phyloP scores from a whole-genome alignment of 2,113 vertebrate genomes.

The Dicerorhinus sumatrensis region DNA sequence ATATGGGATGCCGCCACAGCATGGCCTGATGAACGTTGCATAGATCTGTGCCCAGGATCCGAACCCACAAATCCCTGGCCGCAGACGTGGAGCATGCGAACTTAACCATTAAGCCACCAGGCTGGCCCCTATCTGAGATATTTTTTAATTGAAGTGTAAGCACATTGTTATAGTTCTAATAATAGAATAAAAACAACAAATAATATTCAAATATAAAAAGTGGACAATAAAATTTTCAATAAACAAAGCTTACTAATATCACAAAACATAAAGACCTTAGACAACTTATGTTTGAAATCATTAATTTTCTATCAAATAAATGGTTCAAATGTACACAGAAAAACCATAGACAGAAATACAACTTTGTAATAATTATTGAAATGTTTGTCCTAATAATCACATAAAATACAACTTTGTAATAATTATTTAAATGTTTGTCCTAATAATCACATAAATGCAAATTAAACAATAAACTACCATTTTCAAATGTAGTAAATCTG shows the following conservation, averaged over 20 bases:
- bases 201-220: not conserved
- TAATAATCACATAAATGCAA: not conserved
- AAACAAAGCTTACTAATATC: not conserved
- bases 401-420: not conserved
- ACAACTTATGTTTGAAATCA: not conserved
- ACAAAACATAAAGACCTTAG: not conserved
- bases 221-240: not conserved
- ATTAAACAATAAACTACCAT: not conserved
- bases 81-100: too few relatives aligned
- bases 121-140: not conserved
- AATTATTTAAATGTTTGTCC: not conserved
- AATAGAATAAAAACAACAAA: not conserved
- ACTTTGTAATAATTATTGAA: not conserved
- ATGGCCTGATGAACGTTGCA: too few relatives aligned
- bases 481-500: not conserved
- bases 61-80: too few relatives aligned
- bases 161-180: not conserved
- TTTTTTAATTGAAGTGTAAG: not conserved
- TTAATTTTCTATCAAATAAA: not conserved
- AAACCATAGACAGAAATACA: not conserved
- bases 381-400: not conserved
- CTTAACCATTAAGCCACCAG: too few relatives aligned
- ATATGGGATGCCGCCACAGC: too few relatives aligned
- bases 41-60: too few relatives aligned
- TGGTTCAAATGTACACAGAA: not conserved